Conservation (phyloP, 2,888 invertebrate species). For the Caenorhabditis virilis region DNA sequence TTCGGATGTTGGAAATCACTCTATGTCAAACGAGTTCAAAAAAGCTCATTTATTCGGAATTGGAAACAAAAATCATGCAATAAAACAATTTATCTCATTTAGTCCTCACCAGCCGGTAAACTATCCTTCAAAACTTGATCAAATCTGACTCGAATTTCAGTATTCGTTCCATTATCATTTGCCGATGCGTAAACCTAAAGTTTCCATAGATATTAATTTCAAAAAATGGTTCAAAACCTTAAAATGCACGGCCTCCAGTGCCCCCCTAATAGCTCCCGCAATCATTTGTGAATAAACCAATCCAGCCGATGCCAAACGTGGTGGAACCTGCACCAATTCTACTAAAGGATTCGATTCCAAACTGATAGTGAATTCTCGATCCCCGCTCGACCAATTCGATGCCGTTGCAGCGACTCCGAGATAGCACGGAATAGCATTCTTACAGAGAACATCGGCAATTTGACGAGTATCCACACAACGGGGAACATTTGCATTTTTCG, state of each 20-base stretch:
- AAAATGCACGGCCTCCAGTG: conserved; percentile 87
- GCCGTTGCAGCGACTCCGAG: conserved; percentile 88
- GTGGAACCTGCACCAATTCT: conserved; percentile 73
- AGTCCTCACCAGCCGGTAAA: conserved; percentile 94
- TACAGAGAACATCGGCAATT: conserved; percentile 77
- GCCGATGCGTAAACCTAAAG: conserved; percentile 67
- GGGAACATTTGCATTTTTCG: conserved; percentile 82
- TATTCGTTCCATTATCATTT: conserved; percentile 70
- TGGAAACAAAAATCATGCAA: background rate
- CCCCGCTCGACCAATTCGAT: conserved; percentile 84
- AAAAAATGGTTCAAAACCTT: no score
- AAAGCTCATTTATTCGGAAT: background rate
- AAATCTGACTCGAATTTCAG: conserved; percentile 92
- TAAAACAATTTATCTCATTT: background rate
- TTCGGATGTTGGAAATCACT: no score
- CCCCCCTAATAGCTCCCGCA: conserved; percentile 85
- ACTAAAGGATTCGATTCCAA: conserved; percentile 91
- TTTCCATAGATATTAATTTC: no score
- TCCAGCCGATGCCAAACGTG: conserved; percentile 69
- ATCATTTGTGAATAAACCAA: conserved; percentile 75
- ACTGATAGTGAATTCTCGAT: conserved; percentile 87
- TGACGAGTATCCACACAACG: conserved; percentile 93
- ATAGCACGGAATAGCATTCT: conserved; percentile 80
- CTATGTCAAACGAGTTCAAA: no score
- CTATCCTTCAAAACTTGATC: conserved; percentile 93